Evolutionary conservation across 2,888 invertebrate species (phyloP).

Genomic region (Agonum fuliginosum): DNA sequence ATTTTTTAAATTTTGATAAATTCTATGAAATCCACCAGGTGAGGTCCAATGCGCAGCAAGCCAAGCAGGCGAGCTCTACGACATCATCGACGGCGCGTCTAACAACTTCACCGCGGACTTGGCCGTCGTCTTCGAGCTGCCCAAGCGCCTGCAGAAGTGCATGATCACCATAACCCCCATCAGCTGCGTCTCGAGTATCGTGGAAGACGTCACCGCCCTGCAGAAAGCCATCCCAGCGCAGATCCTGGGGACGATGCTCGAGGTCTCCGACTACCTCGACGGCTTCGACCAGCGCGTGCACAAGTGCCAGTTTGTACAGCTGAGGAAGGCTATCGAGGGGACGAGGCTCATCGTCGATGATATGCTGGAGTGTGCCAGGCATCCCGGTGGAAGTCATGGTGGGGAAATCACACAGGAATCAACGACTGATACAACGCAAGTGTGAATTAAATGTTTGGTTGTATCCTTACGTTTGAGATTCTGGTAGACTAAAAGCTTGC

Average conservation of each 20-base stretch:
- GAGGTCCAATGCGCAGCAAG: slow-evolving; percentile 21
- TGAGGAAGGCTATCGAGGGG: neutral
- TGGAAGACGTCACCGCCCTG: neutral
- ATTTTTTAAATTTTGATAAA: no score
- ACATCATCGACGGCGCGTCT: slow-evolving; percentile 20
- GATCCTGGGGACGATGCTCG: slow-evolving; percentile 13
- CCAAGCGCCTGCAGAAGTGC: slow-evolving; percentile 26
- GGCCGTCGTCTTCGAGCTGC: neutral
- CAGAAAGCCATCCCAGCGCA: slow-evolving; percentile 40
- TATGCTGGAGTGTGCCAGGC: neutral
- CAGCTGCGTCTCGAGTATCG: neutral
- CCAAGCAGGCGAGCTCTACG: slow-evolving; percentile 14
- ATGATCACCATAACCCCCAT: neutral
- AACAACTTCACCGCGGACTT: slow-evolving; percentile 33
- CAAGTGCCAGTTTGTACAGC: slow-evolving; percentile 23
- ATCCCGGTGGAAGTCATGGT: neutral
- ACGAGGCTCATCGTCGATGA: slow-evolving; percentile 10
- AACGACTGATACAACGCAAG: neutral
- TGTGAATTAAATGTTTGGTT: no score
- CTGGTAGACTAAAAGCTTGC: no score
- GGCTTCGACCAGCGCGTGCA: slow-evolving; percentile 26
- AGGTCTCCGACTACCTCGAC: neutral
- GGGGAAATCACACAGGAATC: neutral
- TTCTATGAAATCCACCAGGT: no score
- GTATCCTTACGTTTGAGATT: no score